Percentiles rank a stretch among this genome's conserved stretches.
phyloP scores from a whole-genome alignment of 2,113 vertebrate species.

The Cyprinodon tularosa region DNA sequence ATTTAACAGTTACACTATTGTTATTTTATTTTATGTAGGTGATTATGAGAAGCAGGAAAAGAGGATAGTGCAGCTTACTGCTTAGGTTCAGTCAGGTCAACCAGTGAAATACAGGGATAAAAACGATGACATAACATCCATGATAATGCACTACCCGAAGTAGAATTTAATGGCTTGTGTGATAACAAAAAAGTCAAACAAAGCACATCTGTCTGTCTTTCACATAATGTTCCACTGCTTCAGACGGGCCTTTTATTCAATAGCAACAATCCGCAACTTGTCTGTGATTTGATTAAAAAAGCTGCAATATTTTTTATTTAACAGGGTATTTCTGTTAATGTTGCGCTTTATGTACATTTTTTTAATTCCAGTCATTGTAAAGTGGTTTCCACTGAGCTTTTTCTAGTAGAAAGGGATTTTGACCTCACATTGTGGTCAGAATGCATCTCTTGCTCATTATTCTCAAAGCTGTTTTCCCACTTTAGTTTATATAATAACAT shows the following conservation, averaged over 20 bases:
- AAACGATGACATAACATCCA: conserved; percentile 62
- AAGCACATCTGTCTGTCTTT: conserved; percentile 56
- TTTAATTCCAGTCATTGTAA: neutral
- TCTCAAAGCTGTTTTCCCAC: neutral
- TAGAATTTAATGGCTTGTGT: conserved; percentile 45
- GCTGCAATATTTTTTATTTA: neutral
- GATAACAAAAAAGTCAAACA: conserved; percentile 8
- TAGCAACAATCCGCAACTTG: neutral
- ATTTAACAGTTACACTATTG: conserved; percentile 42
- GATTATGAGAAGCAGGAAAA: conserved; percentile 45
- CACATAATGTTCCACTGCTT: conserved; percentile 18
- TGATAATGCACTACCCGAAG: conserved; percentile 54
- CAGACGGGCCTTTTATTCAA: neutral
- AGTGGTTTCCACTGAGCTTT: too few relatives aligned
- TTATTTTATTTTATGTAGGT: conserved; percentile 38
- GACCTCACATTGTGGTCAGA: too few relatives aligned
- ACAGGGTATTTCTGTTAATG: neutral
- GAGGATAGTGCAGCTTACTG: conserved; percentile 46
- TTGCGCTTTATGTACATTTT: neutral
- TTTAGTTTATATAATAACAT: neutral
- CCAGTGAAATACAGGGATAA: conserved; percentile 46
- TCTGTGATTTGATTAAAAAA: neutral
- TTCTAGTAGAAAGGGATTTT: too few relatives aligned
- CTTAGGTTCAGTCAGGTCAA: conserved; percentile 39
- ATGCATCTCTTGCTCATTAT: neutral